Percentiles rank a stretch among this genome's conserved stretches.
Conservation (phyloP, 2,888 invertebrate genomes). For the Itoplectis maculator region DNA sequence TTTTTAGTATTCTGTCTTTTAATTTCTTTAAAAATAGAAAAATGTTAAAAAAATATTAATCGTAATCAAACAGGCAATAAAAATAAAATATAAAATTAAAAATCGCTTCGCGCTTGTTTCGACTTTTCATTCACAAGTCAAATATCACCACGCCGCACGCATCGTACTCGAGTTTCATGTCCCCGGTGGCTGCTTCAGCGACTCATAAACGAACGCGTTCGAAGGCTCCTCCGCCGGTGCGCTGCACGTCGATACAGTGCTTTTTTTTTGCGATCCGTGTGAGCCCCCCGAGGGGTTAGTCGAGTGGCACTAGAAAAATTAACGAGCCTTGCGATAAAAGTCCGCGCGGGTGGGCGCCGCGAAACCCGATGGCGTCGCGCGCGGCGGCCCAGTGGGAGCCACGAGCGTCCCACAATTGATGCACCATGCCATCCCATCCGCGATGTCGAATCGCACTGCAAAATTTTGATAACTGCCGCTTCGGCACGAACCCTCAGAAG, state of each 20-base stretch:
- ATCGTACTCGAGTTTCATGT: neutral
- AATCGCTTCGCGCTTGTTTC: neutral
- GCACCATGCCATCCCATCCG: slow-evolving; percentile 23
- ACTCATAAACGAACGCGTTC: neutral
- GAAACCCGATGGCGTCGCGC: slow-evolving; percentile 19
- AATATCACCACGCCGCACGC: neutral
- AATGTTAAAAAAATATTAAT: too few relatives aligned
- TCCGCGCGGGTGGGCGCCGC: slow-evolving; percentile 14
- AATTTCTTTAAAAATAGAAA: too few relatives aligned
- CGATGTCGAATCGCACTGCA: slow-evolving; percentile 3
- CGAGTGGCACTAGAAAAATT: slow-evolving; percentile 67
- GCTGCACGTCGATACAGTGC: slow-evolving; percentile 24
- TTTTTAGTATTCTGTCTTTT: neutral
- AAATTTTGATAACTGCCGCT: neutral
- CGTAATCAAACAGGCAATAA: too few relatives aligned
- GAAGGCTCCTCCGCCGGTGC: neutral
- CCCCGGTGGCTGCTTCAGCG: slow-evolving; percentile 6
- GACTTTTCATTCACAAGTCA: slow-evolving; percentile 10
- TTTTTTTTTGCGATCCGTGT: slow-evolving; percentile 42
- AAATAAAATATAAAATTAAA: too few relatives aligned
- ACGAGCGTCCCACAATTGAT: slow-evolving; percentile 29
- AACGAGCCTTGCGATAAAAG: slow-evolving; percentile 68
- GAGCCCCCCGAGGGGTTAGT: slow-evolving; percentile 46
- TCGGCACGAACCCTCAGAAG: neutral
- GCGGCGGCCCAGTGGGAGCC: slow-evolving; percentile 31